Evolutionary conservation across 2,113 vertebrate genomes (phyloP), one percentile per base, ranked within the genome.

Genomic region (Erinaceus europaeus): DNA sequence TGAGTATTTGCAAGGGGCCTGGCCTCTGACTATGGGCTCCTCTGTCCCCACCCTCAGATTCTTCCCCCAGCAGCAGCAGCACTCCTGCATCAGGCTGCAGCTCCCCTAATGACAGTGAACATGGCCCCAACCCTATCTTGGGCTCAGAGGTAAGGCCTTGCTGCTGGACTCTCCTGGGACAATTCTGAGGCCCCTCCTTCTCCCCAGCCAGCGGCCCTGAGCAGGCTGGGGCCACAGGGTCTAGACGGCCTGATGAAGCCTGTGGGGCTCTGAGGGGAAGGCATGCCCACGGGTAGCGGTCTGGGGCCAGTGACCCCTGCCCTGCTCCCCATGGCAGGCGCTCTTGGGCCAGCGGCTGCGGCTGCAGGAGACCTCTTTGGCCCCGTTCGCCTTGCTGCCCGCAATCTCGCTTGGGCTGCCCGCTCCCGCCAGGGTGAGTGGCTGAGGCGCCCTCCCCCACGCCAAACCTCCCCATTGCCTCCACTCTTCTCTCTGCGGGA

Each of bases 91-190:
- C 98, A 0, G 98, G 98, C 59, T 98, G 98, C 97, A 98, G 98
- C 96, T 98, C 98, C 5, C 98, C 99, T 73, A 99, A 98, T 5
- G 98, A 99, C 98, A 98, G 98, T 80, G 98, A 99, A 53, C 97
- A 97, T 0, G 97, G 97, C 13, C 95, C 96, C 55, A 95, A 97
- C 34, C 95, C 98, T 0, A 5, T 95, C 0, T 77, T 97, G 84
- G 73, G 97, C 55, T 97, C 98, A 0, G 98, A 99, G 98, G 98
- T 99, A 94, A 95, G 96, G 36, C 85, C 53, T 79, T 48, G 29
- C 25, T 2, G 38, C 68, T 55, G 36, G 68, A 46, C 21, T n/a
- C 74, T 61, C 59, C 29, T 0, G 44, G 90, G 86, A 36, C 50
- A 48, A 61, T 38, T 79, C 42, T 59, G 67, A 78, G 89, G 68